Percentiles rank a stretch among this genome's conserved stretches.
Conservation (phyloP, 2,888 invertebrate genomes). For the Parnassius mnemosyne region DNA sequence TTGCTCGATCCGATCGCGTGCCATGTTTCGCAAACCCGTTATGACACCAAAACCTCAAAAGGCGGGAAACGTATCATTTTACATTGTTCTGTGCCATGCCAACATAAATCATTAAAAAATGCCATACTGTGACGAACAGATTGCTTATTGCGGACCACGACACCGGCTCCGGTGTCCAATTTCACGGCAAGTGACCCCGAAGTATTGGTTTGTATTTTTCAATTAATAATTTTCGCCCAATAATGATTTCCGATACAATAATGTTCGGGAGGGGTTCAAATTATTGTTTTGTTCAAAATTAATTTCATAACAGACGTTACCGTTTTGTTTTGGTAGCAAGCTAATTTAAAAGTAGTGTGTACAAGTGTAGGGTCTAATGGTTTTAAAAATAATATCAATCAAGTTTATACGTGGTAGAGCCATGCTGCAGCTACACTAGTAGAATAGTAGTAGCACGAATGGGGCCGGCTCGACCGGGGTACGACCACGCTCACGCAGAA, state of each 20-base stretch:
- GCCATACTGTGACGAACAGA: constrained; percentile 25
- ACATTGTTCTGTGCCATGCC: constrained; percentile 20
- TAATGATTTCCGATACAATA: constrained; percentile 49
- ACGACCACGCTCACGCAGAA: no score
- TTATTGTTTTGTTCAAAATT: constrained; percentile 28
- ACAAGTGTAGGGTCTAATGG: constrained; percentile 9
- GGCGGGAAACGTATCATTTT: constrained; percentile 28
- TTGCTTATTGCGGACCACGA: constrained; percentile 21
- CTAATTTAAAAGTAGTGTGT: constrained; percentile 10
- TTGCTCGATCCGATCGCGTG: constrained; percentile 23
- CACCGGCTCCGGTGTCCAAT: constrained; percentile 33
- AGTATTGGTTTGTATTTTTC: constrained; percentile 45
- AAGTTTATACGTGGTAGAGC: no score
- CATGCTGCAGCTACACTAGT: no score
- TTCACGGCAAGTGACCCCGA: constrained; percentile 42
- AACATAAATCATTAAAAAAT: constrained; percentile 25
- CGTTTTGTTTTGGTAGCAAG: constrained; percentile 1
- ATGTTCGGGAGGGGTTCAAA: constrained; percentile 17
- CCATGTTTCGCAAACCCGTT: constrained; percentile 18
- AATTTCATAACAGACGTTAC: constrained; percentile 20
- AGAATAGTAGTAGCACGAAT: no score
- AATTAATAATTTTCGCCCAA: constrained; percentile 48
- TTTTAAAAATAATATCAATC: no score
- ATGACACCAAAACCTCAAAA: constrained; percentile 24
- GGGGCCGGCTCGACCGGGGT: no score